These are phyloP conservation scores for Cotesia congregata DNA, from an alignment of 2,888 invertebrate species.

Conservation along the genomic window DNA sequence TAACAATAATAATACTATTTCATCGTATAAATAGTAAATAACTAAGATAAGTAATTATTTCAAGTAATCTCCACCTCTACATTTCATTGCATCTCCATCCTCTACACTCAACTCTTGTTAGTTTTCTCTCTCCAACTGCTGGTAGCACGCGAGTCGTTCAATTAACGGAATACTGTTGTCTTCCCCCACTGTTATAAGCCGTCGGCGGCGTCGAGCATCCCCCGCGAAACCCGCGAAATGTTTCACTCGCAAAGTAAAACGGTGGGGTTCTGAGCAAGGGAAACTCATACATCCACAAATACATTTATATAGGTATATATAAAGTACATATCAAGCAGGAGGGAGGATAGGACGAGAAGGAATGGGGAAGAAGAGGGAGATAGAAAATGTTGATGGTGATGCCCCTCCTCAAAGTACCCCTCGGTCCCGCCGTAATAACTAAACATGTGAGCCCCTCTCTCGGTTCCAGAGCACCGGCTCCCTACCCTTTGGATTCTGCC, in stretches of 20 bases:
- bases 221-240: conserved; percentile 67
- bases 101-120: background rate
- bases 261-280: conserved; percentile 44
- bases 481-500: conserved; percentile 30
- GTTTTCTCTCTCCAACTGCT: background rate
- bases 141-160: conserved; percentile 62
- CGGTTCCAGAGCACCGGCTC: conserved; percentile 26
- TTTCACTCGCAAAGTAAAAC: conserved; percentile 62
- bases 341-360: conserved; percentile 44
- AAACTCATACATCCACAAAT: background rate
- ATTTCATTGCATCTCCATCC: conserved; percentile 18
- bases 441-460: conserved; percentile 45
- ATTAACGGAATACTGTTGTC: conserved; percentile 68
- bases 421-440: conserved; percentile 54
- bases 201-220: conserved; percentile 43
- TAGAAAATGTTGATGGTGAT: conserved; percentile 31
- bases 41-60: conserved; percentile 70
- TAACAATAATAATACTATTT: conserved; percentile 11
- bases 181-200: conserved; percentile 50
- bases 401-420: conserved; percentile 59
- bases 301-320: background rate
- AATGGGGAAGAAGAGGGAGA: conserved; percentile 39
- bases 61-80: conserved; percentile 62
- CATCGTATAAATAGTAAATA: conserved; percentile 62
- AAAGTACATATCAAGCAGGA: conserved; percentile 25